Conservation (phyloP, 2,888 invertebrate genomes). For the Dicyrtoma fusca region DNA sequence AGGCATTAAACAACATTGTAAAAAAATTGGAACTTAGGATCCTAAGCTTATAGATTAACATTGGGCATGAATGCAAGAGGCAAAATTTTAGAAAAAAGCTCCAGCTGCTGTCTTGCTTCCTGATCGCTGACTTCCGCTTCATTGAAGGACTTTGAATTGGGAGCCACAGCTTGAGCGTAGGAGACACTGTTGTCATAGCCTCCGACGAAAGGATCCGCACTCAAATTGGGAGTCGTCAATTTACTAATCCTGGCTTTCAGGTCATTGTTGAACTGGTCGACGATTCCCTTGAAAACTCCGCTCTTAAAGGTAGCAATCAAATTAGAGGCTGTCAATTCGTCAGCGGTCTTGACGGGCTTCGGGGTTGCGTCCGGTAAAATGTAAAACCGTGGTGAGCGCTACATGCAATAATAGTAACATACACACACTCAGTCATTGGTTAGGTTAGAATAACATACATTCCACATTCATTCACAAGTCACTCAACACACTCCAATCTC, state of each 20-base stretch:
- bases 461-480: constrained; percentile 21
- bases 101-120: constrained; percentile 6
- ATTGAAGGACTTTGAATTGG: neutral
- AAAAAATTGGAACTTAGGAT: neutral
- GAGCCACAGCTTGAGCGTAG: constrained; percentile 11
- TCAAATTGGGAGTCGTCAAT: constrained; percentile 4
- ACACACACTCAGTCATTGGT: constrained; percentile 30
- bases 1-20: neutral
- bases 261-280: constrained; percentile 49
- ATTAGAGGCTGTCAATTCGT: constrained; percentile 39
- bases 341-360: constrained; percentile 16
- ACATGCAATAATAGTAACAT: constrained; percentile 33
- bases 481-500: too few relatives aligned
- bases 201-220: constrained; percentile 20
- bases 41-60: neutral
- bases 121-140: constrained; percentile 3
- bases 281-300: constrained; percentile 54
- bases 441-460: constrained; percentile 12
- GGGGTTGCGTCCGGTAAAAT: constrained; percentile 32
- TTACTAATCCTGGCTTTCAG: constrained; percentile 17
- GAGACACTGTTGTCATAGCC: constrained; percentile 33
- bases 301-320: constrained; percentile 51
- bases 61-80: constrained; percentile 21
- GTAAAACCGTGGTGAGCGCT: constrained; percentile 41
- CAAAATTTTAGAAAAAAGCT: constrained; percentile 31